Evolutionary conservation across 2,888 invertebrate genomes (phyloP), one percentile per base, ranked within the genome.

Genomic region (Protonemura montana): DNA sequence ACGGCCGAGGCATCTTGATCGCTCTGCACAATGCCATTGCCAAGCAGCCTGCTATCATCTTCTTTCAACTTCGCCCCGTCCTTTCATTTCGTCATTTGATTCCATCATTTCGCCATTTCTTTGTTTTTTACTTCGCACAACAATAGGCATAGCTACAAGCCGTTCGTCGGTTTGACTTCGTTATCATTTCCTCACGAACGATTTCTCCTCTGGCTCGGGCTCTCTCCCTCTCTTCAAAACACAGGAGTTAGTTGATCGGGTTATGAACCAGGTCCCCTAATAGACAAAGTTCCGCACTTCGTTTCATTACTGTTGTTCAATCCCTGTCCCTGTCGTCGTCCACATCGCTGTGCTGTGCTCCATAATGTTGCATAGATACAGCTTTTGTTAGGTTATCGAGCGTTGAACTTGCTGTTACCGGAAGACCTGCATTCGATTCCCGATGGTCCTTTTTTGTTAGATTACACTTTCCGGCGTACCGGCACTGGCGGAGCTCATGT

Each of bases 351-450:
- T 35, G 59, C 2, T 59, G 35, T 59, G 16, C 10, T 78, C 28
- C 28, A 78, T 27, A 27, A 78, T 78, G 78, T 26, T 78, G 26
- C 78, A 78, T 78, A 28, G 26, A 78, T 3, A 78, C 78, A 78
- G 59, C 59, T 59, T 35, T 59, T 59, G 59, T 59, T 59, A 59
- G 59, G 59, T 59, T 59, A 59, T n/a, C 26, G 78, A 78, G n/a
- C 78, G 28, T 78, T 78, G 78, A 78, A 78, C 78, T 78, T 78
- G 26, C 78, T 27, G 35, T 35, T 10, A 78, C 78, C 59, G 78
- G 28, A 28, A 78, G 78, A 26, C 78, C 78, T 28, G 78, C 27
- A 26, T 26, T 78, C 78, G 78, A 28, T 78, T 28, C 78, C 78
- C 78, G 28, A 28, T 78, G 78, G 5, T 26, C 78, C 78, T 28